phyloP scores from a whole-genome alignment of 2,113 vertebrate genomes.

The Nematolebias whitei region DNA sequence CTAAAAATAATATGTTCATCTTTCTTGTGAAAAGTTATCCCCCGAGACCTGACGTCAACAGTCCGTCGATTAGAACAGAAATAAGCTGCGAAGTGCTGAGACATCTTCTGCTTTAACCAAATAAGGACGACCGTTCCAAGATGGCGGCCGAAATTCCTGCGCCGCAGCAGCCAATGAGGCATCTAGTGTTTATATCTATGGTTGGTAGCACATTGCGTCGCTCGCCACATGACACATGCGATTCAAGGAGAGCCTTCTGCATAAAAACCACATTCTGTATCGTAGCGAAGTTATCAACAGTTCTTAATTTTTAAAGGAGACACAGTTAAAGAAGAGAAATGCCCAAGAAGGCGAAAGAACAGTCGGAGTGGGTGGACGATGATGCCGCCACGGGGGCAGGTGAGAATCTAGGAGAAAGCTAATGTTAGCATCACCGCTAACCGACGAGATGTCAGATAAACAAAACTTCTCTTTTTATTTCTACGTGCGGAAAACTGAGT shows the following conservation, averaged over 20 bases:
- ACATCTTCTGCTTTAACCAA: too few species aligned
- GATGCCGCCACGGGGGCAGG: conserved; percentile 64
- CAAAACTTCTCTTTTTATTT: neutral
- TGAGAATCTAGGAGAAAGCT: conserved; percentile 23
- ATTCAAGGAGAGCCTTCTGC: neutral
- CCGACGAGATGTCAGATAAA: too few species aligned
- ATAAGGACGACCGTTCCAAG: too few species aligned
- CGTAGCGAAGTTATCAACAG: neutral
- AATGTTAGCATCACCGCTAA: conserved; percentile 34
- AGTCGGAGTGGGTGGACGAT: conserved; percentile 76
- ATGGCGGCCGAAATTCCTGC: too few species aligned
- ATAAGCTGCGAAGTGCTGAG: too few species aligned
- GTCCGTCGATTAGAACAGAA: too few species aligned
- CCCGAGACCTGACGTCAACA: too few species aligned
- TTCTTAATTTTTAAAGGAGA: neutral
- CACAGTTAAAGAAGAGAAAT: conserved; percentile 36
- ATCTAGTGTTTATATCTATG: too few species aligned
- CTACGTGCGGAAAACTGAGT: too few species aligned
- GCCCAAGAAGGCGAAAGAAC: conserved; percentile 80
- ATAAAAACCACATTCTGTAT: neutral
- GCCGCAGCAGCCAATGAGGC: too few species aligned
- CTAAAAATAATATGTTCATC: too few species aligned
- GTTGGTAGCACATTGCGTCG: neutral
- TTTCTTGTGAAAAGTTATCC: too few species aligned
- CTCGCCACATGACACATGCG: conserved; percentile 53